Evolutionary conservation across 2,113 vertebrate species (phyloP).

Genomic region (Pituophis catenifer): DNA sequence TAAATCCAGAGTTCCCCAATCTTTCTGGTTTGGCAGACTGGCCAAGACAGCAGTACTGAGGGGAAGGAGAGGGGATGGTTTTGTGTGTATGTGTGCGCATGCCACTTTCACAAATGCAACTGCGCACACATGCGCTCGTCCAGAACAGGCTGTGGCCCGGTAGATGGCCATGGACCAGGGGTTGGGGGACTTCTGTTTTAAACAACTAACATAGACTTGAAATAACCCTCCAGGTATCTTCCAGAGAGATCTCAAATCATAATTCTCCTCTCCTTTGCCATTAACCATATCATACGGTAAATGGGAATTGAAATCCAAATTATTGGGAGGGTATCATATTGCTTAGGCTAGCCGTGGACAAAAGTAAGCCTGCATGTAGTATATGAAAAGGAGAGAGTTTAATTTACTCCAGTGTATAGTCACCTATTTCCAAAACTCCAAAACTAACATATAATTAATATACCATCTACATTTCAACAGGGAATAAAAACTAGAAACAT

Average conservation of each 20-base stretch:
- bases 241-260: background rate
- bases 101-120: background rate
- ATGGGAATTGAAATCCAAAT: background rate
- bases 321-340: background rate
- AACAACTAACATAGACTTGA: background rate
- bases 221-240: background rate
- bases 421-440: background rate
- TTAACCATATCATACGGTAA: background rate
- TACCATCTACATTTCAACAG: background rate
- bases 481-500: background rate
- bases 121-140: fast-evolving
- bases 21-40: background rate
- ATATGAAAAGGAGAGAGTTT: background rate
- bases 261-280: background rate
- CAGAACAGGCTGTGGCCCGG: background rate
- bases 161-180: background rate
- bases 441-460: background rate
- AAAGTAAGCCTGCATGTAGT: background rate
- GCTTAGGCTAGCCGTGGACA: background rate
- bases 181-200: background rate
- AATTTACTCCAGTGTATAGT: background rate
- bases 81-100: background rate
- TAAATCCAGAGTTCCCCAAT: background rate
- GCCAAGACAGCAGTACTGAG: background rate
- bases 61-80: background rate